Evolutionary conservation across 2,888 invertebrate genomes (phyloP).

Genomic region (Callyntrura guangdongensis): DNA sequence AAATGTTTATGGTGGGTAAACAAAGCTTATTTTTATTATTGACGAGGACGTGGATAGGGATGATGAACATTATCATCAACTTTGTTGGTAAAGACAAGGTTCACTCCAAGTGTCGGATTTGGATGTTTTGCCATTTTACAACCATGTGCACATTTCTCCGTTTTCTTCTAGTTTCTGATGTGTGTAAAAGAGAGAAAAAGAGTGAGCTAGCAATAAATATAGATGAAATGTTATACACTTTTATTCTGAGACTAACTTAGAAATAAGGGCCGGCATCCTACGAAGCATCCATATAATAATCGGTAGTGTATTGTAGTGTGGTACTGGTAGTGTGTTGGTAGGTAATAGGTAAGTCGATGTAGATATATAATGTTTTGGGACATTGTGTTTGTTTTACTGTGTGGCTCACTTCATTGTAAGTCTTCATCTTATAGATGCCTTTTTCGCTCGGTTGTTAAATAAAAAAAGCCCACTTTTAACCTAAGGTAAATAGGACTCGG

Average conservation of each 20-base stretch:
- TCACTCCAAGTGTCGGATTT: conserved; percentile 9
- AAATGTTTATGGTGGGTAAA: conserved; percentile 79
- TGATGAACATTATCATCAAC: conserved; percentile 70
- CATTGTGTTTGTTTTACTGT: too few relatives aligned
- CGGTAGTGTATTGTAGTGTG: too few relatives aligned
- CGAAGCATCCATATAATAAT: too few relatives aligned
- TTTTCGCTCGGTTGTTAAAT: too few relatives aligned
- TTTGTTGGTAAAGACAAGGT: conserved; percentile 21
- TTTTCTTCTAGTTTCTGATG: neutral
- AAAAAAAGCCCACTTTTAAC: too few relatives aligned
- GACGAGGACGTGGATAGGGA: conserved; percentile 70
- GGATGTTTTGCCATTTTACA: conserved; percentile 51
- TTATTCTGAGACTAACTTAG: too few relatives aligned
- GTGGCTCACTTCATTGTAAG: too few relatives aligned
- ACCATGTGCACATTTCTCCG: conserved; percentile 29
- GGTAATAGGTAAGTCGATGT: too few relatives aligned
- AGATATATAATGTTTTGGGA: too few relatives aligned
- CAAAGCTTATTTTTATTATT: conserved; percentile 77
- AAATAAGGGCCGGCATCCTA: conserved; percentile 23
- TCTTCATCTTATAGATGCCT: too few relatives aligned
- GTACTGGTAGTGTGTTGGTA: too few relatives aligned
- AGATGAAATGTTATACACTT: conserved; percentile 5
- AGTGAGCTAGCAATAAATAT: neutral
- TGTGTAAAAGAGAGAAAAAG: neutral
- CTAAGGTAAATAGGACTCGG: too few relatives aligned